Base-by-base conservation (phyloP, 2,113 vertebrate species). In the Fukomys damarensis region DNA sequence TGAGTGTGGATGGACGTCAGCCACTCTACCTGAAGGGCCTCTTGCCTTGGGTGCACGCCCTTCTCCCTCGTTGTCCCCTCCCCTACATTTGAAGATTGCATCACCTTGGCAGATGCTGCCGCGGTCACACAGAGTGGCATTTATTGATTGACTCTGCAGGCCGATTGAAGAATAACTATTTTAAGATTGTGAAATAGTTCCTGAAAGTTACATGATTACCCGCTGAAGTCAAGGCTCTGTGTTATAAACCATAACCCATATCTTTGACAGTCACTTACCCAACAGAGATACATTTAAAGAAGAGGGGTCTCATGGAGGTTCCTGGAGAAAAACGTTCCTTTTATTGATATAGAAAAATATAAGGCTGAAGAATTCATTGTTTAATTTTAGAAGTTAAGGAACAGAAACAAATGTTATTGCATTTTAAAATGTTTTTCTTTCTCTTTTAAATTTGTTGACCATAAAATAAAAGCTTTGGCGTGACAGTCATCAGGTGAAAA, bases 121-220 rank as follows among this genome's bases (percentile, higher is more conserved):
- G 59, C 91, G 92, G 94, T 90, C 65, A 65, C 76, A 91, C 22
- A 68, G 82, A 95, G 95, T 96, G 90, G 61, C 90, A 96, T 95
- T 94, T 92, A 96, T 97, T 98, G 96, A 96, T 72, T 74, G 59
- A 93, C 32, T 95, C 92, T 74, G 84, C 92, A 93, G 91, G 61
- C 86, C 54, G 68, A 96, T 68, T 94, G 83, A 97, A 94, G 63
- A 96, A 56, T 87, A 65, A 94, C 74, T 91, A 86, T 94, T 93
- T 94, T 77, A 96, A 96, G 96, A 77, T 77, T 94, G 70, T 90
- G 77, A 89, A 95, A 94, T 94, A 52, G 81, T 90, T 96, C 96
- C 70, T 95, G 66, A 85, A 93, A 94, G 80, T 96, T 92, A 72
- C 61, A 82, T 56, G 82, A 79, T 94, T 74, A 94, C 43, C 66